A percentile compares a stretch with the other conserved stretches of the same genome.
Evolutionary conservation across 2,113 vertebrate species (phyloP).

Genomic region (Alces alces): DNA sequence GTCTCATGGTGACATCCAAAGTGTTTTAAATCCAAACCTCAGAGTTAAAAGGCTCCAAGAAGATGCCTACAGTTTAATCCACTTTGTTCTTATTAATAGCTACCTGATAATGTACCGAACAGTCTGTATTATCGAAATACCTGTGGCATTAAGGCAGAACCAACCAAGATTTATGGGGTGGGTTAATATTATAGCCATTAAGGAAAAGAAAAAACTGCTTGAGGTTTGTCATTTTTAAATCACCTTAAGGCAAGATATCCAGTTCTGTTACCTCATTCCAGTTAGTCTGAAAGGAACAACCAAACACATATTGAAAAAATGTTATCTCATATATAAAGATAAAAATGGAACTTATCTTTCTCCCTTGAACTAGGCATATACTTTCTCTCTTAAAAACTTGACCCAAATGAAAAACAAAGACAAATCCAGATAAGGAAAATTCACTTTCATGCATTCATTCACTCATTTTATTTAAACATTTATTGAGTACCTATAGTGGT

Average conservation of each 20-base stretch:
- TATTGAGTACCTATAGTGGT: not conserved
- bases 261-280: slow-evolving; percentile 64
- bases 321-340: not conserved
- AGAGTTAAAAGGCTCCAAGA: slow-evolving; percentile 14
- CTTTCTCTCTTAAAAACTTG: not conserved
- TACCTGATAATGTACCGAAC: slow-evolving; percentile 62
- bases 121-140: slow-evolving; percentile 62
- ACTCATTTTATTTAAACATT: not conserved
- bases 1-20: slow-evolving; percentile 75
- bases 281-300: slow-evolving; percentile 69
- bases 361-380: not conserved
- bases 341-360: not conserved
- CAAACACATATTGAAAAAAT: not conserved
- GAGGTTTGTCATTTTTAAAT: slow-evolving; percentile 71
- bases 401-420: slow-evolving; percentile 38
- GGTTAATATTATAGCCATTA: slow-evolving; percentile 51
- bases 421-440: not conserved
- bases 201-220: slow-evolving; percentile 49
- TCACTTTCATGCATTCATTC: not conserved
- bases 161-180: slow-evolving; percentile 60
- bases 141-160: slow-evolving; percentile 57
- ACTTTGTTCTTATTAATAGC: slow-evolving; percentile 56
- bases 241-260: slow-evolving; percentile 61
- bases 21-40: slow-evolving; percentile 51
- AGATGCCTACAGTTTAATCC: slow-evolving; percentile 61